Percentiles rank a stretch among this genome's conserved stretches.
Evolutionary conservation across 2,113 vertebrate genomes (phyloP).

Genomic region (Actenoides hombroni): DNA sequence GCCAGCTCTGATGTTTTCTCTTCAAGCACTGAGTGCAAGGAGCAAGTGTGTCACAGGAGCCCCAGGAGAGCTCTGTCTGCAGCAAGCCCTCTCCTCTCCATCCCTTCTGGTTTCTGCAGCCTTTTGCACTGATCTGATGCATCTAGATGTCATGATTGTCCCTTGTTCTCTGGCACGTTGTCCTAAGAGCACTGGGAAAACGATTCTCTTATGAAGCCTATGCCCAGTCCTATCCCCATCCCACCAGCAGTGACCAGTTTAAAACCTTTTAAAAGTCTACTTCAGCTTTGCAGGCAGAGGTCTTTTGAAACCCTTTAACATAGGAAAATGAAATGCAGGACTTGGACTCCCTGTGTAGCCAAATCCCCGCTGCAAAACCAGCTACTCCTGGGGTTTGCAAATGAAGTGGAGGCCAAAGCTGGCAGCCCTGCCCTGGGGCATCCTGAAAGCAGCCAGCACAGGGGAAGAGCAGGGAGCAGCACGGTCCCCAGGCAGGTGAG

Average conservation of each 20-base stretch:
- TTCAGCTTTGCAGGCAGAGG: background rate
- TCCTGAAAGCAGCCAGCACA: background rate
- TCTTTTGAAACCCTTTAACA: background rate
- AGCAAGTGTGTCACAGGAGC: fast-evolving
- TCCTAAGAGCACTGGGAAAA: background rate
- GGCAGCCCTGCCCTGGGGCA: background rate
- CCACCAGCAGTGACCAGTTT: background rate
- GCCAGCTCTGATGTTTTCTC: background rate
- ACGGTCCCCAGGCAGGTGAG: background rate
- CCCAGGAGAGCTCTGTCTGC: no score
- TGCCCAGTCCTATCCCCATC: background rate
- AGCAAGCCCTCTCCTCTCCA: background rate
- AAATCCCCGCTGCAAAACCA: background rate
- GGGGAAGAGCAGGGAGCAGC: background rate
- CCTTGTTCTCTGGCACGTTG: background rate
- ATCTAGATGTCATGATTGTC: fast-evolving
- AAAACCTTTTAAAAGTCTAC: background rate
- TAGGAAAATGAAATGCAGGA: background rate
- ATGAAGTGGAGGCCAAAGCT: background rate
- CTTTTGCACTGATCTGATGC: background rate
- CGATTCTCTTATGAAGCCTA: fast-evolving
- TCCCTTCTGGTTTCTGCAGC: background rate
- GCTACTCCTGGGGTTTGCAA: background rate
- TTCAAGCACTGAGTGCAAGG: background rate
- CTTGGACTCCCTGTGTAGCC: background rate